phyloP scores from a whole-genome alignment of 1,140 invertebrate species.

The Drosophila malerkotliana region DNA sequence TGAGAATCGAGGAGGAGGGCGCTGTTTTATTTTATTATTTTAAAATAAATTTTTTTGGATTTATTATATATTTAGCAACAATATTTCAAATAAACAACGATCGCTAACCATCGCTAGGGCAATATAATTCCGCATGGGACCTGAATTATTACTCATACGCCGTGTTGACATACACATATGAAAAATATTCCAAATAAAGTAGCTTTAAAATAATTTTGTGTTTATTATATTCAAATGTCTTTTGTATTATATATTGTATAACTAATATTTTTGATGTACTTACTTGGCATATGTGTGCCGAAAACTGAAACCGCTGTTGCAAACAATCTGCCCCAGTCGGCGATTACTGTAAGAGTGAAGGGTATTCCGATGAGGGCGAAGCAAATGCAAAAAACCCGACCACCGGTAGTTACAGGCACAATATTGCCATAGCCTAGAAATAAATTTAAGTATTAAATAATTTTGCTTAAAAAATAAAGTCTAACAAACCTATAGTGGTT shows the following conservation, averaged over 20 bases:
- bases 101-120: too few relatives aligned
- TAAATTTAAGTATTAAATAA: neutral
- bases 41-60: too few relatives aligned
- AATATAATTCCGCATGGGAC: too few relatives aligned
- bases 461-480: neutral
- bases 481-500: conserved; percentile 90
- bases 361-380: conserved; percentile 97
- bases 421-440: conserved; percentile 96
- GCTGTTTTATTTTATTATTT: too few relatives aligned
- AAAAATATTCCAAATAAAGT: too few relatives aligned
- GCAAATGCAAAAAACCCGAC: conserved; percentile 94
- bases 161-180: neutral
- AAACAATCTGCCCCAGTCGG: conserved; percentile 94
- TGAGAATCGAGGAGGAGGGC: too few relatives aligned
- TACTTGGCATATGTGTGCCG: conserved; percentile 86
- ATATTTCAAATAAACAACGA: too few relatives aligned
- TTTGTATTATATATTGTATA: neutral
- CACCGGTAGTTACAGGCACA: conserved; percentile 93
- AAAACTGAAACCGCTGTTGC: conserved; percentile 91
- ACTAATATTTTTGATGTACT: conserved; percentile 13
- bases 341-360: conserved; percentile 95
- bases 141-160: neutral
- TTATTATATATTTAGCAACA: too few relatives aligned
- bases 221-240: neutral
- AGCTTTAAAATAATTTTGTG: too few relatives aligned